Evolutionary conservation across 2,888 invertebrate species (phyloP), one percentile per base, ranked within the genome.

Genomic region (Gymnoscelis rufifasciata): DNA sequence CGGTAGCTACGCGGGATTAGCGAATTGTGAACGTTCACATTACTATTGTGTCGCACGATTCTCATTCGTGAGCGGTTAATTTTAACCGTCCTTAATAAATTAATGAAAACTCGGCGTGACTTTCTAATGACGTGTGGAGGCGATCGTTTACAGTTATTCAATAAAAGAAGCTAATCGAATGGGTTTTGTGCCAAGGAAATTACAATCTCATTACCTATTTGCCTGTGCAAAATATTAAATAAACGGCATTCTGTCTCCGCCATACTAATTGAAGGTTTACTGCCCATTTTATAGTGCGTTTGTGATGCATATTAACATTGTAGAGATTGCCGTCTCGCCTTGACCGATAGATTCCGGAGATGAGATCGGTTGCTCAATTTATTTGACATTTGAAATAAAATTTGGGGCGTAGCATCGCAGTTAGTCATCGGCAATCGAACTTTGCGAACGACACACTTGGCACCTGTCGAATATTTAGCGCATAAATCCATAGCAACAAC

Each of bases 391-490:
- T 88, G 78, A 73, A 82, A 78, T 81, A 78, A 86, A 83, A 87
- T 86, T 86, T 80, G 81, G 88, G 83, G 78, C 86, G 81, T 75
- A 84, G 86, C 83, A 82, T 84, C 84, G 80, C 73, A 83, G 87
- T 87, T 88, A 88, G 86, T 88, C 88, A 88, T 88, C 81, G 77
- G 74, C 71, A 73, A 75, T 81, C 86, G 86, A 83, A 81, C 84
- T 77, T 76, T 76, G 68, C 75, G 76, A 81, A 81, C 83, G 89
- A 83, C 88, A 89, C 88, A 89, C 88, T 89, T 89, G 89, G 89
- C 89, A 89, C 87, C 83, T 84, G 84, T 84, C 86, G 86, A 89
- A 88, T 88, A 89, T 84, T 87, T 83, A 76, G 78, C 81, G 81
- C 83, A 87, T 87, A 87, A 87, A 88, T 87, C 83, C 88, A 88